Evolutionary conservation across 2,113 vertebrate species (phyloP).

Genomic region (Galeopterus variegatus): DNA sequence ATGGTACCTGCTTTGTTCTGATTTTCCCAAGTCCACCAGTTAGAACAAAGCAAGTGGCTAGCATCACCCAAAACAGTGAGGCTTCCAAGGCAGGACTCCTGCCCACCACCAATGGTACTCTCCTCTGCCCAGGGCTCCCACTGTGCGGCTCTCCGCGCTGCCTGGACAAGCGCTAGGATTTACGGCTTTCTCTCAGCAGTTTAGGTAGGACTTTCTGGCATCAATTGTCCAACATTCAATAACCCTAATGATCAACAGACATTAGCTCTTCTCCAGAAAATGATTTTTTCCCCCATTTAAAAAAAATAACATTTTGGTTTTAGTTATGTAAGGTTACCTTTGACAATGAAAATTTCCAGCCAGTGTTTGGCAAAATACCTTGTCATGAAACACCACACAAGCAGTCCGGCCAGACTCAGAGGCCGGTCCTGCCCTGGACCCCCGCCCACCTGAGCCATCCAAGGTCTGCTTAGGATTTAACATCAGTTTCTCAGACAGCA

Average conservation of each 20-base stretch:
- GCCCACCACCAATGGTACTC: fast-evolving
- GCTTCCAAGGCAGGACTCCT: too few relatives aligned
- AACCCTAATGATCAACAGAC: not conserved
- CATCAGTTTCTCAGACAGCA: too few relatives aligned
- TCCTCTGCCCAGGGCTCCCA: fast-evolving
- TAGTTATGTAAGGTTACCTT: not conserved
- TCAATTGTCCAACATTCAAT: not conserved
- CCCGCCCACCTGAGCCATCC: fast-evolving
- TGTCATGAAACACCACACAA: not conserved
- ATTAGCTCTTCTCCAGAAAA: not conserved
- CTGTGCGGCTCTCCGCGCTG: fast-evolving
- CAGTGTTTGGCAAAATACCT: not conserved
- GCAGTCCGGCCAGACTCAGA: not conserved
- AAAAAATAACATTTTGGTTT: not conserved
- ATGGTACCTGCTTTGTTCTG: not conserved
- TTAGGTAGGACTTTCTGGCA: not conserved
- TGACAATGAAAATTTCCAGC: not conserved
- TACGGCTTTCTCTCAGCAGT: fast-evolving
- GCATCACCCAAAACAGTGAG: fast-evolving
- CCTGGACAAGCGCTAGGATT: fast-evolving
- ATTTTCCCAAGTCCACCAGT: not conserved
- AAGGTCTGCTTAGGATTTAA: not conserved
- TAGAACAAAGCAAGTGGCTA: not conserved
- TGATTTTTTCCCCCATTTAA: not conserved
- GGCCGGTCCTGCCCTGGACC: fast-evolving